Conservation (phyloP, 2,888 invertebrate species). For the Sisyra nigra region DNA sequence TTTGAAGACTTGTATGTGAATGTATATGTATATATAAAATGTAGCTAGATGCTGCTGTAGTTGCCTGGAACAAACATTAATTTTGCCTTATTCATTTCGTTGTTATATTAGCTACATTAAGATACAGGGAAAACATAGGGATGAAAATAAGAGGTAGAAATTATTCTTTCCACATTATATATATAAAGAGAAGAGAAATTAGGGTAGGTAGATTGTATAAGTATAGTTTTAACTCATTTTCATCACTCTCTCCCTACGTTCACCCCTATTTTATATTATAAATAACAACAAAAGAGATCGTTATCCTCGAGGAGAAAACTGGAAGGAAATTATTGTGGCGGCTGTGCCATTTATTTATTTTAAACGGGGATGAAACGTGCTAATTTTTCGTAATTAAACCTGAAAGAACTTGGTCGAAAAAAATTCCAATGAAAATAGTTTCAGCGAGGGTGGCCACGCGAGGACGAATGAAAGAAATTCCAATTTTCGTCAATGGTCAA, state of each 20-base stretch:
- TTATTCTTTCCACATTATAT: not conserved
- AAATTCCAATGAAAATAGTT: no score
- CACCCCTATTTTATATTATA: not conserved
- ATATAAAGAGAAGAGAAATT: not conserved
- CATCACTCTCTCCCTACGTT: not conserved
- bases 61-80: conserved; percentile 6
- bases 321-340: no score
- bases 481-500: no score
- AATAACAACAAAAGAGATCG: no score
- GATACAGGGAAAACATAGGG: conserved; percentile 2
- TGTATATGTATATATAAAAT: not conserved
- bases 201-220: not conserved
- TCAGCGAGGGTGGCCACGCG: no score
- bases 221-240: not conserved
- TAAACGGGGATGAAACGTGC: no score
- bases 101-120: conserved; percentile 9
- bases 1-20: no score
- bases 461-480: no score
- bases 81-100: conserved; percentile 9
- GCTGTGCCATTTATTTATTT: no score
- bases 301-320: no score
- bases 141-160: conserved; percentile 3
- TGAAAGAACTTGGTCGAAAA: no score
- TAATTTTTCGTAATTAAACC: no score
- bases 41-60: not conserved